phyloP scores from a whole-genome alignment of 2,888 invertebrate species.

The Eupithecia subfuscata region DNA sequence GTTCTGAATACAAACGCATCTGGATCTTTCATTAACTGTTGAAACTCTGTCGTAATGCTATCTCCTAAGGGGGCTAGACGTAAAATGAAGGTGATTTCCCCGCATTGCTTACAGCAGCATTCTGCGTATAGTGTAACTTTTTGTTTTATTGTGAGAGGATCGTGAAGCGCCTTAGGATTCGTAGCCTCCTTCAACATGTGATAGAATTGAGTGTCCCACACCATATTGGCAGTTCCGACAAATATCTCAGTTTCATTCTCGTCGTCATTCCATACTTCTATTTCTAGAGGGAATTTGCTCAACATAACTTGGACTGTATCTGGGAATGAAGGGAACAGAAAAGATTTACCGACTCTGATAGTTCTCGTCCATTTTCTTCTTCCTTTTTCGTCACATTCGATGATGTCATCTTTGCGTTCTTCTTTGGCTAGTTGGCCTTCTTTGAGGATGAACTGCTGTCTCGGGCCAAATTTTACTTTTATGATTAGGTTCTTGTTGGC shows the following conservation, averaged over 20 bases:
- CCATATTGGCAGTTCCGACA: constrained; percentile 72
- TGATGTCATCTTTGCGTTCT: constrained; percentile 61
- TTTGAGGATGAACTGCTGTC: constrained; percentile 77
- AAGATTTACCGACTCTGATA: constrained; percentile 82
- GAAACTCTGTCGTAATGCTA: constrained; percentile 75
- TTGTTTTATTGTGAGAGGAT: constrained; percentile 69
- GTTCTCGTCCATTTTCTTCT: constrained; percentile 67
- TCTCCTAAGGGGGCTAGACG: constrained; percentile 80
- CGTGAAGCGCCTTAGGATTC: constrained; percentile 62
- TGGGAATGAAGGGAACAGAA: constrained; percentile 78
- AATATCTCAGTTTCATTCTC: constrained; percentile 67
- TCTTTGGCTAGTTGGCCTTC: constrained; percentile 73
- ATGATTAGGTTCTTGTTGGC: constrained; percentile 75
- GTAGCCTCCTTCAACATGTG: constrained; percentile 76
- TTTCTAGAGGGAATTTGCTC: constrained; percentile 76
- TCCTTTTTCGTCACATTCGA: constrained; percentile 65
- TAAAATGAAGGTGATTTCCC: constrained; percentile 75
- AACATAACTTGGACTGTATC: constrained; percentile 74
- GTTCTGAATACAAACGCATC: constrained; percentile 75
- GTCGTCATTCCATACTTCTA: constrained; percentile 79
- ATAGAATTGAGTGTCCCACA: constrained; percentile 78
- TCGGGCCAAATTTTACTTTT: constrained; percentile 78
- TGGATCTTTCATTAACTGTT: constrained; percentile 71
- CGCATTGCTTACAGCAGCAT: constrained; percentile 70
- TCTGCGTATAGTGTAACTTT: constrained; percentile 58